Percentiles rank a stretch among this genome's conserved stretches.
phyloP scores from a whole-genome alignment of 1,140 invertebrate species.

The Xylocopa sonorina region DNA sequence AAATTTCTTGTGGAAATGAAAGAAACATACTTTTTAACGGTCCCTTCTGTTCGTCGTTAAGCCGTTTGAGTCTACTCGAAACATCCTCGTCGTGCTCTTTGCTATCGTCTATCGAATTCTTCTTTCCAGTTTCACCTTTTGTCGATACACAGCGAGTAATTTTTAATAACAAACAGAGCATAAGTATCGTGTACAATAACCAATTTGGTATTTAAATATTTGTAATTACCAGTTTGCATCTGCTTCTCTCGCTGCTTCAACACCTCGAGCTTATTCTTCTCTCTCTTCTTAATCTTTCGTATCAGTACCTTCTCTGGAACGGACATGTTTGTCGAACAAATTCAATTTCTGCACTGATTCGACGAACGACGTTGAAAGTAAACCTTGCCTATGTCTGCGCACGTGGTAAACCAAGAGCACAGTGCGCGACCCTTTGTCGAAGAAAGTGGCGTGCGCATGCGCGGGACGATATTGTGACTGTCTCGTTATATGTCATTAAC shows the following conservation, averaged over 20 bases:
- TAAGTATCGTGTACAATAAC: too few species aligned
- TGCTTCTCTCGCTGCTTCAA: constrained; percentile 82
- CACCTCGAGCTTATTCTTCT: constrained; percentile 87
- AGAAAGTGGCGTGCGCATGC: too few species aligned
- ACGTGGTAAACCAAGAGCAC: too few species aligned
- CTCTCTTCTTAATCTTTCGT: constrained; percentile 89
- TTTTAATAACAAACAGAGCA: constrained; percentile 40
- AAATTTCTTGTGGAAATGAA: not conserved
- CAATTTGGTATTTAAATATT: constrained; percentile 29
- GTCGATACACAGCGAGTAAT: constrained; percentile 62
- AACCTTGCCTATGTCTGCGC: too few species aligned
- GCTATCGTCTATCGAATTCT: constrained; percentile 65
- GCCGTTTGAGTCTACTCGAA: constrained; percentile 37
- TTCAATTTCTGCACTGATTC: too few species aligned
- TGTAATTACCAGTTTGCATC: constrained; percentile 66
- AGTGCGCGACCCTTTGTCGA: too few species aligned
- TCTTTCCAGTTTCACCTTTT: constrained; percentile 66
- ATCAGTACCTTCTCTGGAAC: constrained; percentile 89
- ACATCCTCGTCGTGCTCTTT: not conserved
- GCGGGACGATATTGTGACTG: too few species aligned
- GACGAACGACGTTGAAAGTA: too few species aligned
- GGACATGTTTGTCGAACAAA: constrained; percentile 83
- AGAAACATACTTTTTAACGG: constrained; percentile 59
- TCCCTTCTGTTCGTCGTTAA: constrained; percentile 33
- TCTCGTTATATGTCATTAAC: too few species aligned